Conservation (phyloP, 2,888 invertebrate genomes). For the Bedellia somnulentella region DNA sequence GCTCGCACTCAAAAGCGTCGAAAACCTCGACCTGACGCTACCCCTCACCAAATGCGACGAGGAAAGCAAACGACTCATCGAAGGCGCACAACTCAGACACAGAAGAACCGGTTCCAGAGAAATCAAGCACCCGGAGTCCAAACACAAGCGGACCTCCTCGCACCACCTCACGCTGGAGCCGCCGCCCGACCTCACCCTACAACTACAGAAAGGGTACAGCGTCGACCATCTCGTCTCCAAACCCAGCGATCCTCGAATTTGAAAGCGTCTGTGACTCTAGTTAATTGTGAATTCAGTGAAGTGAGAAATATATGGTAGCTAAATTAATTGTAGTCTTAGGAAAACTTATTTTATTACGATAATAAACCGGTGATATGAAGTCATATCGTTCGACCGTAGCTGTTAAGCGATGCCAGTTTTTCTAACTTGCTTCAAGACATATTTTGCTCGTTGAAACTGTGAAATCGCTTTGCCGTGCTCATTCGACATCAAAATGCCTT, state of each 20-base stretch:
- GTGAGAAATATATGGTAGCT: too few species aligned
- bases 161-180: slow-evolving; percentile 52
- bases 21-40: slow-evolving; percentile 45
- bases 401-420: too few species aligned
- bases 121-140: slow-evolving; percentile 26
- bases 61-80: slow-evolving; percentile 43
- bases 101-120: slow-evolving; percentile 65
- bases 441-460: too few species aligned
- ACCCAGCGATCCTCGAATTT: slow-evolving; percentile 28
- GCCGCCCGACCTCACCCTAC: slow-evolving; percentile 24
- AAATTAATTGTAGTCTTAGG: slow-evolving; percentile 3
- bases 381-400: too few species aligned
- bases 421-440: too few species aligned
- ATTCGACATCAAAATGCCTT: too few species aligned
- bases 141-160: slow-evolving; percentile 49
- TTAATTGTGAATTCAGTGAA: too few species aligned
- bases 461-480: too few species aligned
- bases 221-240: slow-evolving; percentile 32
- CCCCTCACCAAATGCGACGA: slow-evolving; percentile 40
- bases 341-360: too few species aligned
- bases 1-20: slow-evolving; percentile 47
- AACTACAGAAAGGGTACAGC: slow-evolving; percentile 43
- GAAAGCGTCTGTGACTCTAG: too few species aligned
- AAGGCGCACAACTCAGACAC: slow-evolving; percentile 52
- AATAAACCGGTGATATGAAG: slow-evolving; percentile 3